Conservation (phyloP, 2,113 vertebrate species). For the Hystrix brachyura region DNA sequence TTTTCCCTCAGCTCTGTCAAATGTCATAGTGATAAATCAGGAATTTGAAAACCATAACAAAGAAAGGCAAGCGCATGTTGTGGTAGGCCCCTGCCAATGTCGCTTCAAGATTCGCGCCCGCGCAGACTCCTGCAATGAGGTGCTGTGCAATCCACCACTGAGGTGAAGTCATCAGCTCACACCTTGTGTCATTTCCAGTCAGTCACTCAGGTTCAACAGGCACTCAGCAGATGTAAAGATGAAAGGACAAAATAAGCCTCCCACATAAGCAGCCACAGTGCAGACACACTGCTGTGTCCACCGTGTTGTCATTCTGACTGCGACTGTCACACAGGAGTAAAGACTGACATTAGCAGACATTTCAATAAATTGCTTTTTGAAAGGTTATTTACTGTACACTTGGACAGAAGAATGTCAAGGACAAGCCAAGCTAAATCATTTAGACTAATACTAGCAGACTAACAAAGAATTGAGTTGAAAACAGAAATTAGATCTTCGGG, state of each 20-base stretch:
- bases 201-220: background rate
- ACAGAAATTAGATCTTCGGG: background rate
- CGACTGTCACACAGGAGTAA: background rate
- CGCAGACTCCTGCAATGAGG: background rate
- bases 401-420: background rate
- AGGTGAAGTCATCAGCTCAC: background rate
- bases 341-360: constrained; percentile 17
- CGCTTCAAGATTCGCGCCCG: background rate
- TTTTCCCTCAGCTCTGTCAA: constrained; percentile 54
- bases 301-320: constrained; percentile 21
- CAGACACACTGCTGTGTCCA: background rate
- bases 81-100: background rate
- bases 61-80: background rate
- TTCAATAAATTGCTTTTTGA: constrained; percentile 35
- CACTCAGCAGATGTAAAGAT: constrained; percentile 46
- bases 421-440: background rate
- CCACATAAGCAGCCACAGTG: background rate
- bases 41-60: constrained; percentile 44
- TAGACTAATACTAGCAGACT: background rate
- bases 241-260: constrained; percentile 49
- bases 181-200: background rate
- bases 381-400: background rate
- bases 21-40: constrained; percentile 52
- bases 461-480: background rate
- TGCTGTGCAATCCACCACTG: background rate